Evolutionary conservation across 1,140 invertebrate genomes (phyloP), one percentile per base, ranked within the genome.

Genomic region (Diachasma alloeum): DNA sequence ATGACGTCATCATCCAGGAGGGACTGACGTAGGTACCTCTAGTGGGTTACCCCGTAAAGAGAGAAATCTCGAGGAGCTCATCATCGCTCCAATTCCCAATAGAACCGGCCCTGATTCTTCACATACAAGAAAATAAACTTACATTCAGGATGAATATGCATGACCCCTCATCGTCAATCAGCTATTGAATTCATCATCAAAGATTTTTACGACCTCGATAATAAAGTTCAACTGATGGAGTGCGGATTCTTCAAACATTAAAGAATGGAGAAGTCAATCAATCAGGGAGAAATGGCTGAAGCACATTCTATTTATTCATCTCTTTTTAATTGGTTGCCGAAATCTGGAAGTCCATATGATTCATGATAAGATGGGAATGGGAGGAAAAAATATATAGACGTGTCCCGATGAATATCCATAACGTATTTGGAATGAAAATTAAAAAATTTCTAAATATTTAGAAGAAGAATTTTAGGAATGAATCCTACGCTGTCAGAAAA

Each of bases 61-160:
- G 22, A 46, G 24, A 42, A 71, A 46, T 71, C 15, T 46, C 56
- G 39, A 74, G 81, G 78, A 81, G 77, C 75, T 80, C 77, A 82
- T 82, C 80, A 66, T 70, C 59, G 48, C 48, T 53, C 48, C 48
- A 53, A 53, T 53, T 53, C 39, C 39, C 39, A 42, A 42, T 42
- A 11, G 39, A 42, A 6, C 10, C 9, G 9, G 9, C 39, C 39
- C 39, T 42, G 13, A 42, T 42, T 42, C n/a, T 17, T 9, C 48
- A 17, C 44, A 46, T 11, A 46, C 48, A 53, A 53, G 48, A 53
- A 17, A 17, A 53, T 53, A 19, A n/a, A 53, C 48, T 53, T 53
- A 53, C 48, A 53, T 17, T 53, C 17, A 19, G 48, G 31, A 31
- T 31, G 31, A 53, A 53, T 53, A 53, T 53, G 9, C n/a, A 53